These are phyloP conservation scores for Sialia sialis DNA, from an alignment of 2,113 vertebrate species.

Conservation along the genomic window DNA sequence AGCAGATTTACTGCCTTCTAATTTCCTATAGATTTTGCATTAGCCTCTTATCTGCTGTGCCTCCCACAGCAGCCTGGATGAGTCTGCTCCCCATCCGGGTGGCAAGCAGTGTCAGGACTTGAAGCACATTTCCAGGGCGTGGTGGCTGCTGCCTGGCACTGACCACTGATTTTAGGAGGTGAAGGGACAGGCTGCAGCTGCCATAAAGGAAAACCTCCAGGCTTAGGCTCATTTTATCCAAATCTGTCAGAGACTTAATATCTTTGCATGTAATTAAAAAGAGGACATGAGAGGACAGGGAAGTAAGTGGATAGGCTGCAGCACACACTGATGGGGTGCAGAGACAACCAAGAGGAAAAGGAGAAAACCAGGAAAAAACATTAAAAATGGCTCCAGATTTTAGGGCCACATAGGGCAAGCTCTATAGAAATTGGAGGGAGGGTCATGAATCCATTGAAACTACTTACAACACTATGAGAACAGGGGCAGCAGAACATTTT, in stretches of 20 bases:
- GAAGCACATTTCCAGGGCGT: neutral
- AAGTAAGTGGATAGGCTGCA: neutral
- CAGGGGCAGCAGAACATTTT: neutral
- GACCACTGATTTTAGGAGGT: neutral
- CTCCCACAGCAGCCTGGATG: neutral
- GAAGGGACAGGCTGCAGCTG: neutral
- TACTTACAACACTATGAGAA: neutral
- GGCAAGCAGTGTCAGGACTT: neutral
- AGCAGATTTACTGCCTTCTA: conserved; percentile 3
- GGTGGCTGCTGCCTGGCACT: neutral
- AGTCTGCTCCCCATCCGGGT: neutral
- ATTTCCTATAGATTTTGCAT: conserved; percentile 1
- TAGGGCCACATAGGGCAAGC: neutral
- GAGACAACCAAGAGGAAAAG: neutral
- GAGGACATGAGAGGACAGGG: neutral
- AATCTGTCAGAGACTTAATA: neutral
- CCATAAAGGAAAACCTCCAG: neutral
- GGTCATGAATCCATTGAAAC: neutral
- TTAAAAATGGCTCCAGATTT: neutral
- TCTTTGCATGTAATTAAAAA: neutral
- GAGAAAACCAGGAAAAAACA: neutral
- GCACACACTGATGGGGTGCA: neutral
- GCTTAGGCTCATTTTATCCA: neutral
- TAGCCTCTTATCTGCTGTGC: neutral
- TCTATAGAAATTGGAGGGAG: neutral